These are phyloP conservation scores for Axea sp. DNA, from an alignment of 2,888 invertebrate species.

Conservation along the genomic window DNA sequence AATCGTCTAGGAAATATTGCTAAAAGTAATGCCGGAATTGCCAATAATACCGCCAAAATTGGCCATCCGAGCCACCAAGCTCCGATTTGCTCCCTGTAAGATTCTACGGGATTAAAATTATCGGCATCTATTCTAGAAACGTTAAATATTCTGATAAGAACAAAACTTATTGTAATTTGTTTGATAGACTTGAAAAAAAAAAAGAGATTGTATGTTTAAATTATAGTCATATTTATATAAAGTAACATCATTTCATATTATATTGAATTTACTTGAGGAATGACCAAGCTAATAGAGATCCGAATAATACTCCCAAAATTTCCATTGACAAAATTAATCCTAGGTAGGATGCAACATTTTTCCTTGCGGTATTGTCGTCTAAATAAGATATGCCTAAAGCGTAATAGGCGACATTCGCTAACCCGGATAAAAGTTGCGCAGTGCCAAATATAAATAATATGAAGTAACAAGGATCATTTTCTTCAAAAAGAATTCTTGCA, in stretches of 20 bases:
- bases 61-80: conserved; percentile 81
- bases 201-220: too few relatives aligned
- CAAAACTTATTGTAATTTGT: conserved; percentile 3
- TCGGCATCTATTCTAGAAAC: conserved; percentile 69
- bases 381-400: conserved; percentile 82
- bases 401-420: conserved; percentile 80
- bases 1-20: conserved; percentile 82
- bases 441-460: conserved; percentile 80
- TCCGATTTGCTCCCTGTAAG: conserved; percentile 74
- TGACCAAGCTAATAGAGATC: conserved; percentile 73
- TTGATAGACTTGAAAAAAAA: too few relatives aligned
- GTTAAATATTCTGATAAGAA: conserved; percentile 27
- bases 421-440: conserved; percentile 80
- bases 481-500: conserved; percentile 65
- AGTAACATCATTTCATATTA: too few relatives aligned
- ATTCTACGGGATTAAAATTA: conserved; percentile 67
- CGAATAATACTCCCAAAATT: conserved; percentile 70
- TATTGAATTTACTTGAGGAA: conserved; percentile 68
- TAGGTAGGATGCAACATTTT: conserved; percentile 79
- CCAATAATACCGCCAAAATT: conserved; percentile 78
- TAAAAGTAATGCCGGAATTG: conserved; percentile 80
- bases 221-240: too few relatives aligned
- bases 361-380: conserved; percentile 82
- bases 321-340: conserved; percentile 70
- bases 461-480: conserved; percentile 70